A percentile compares a stretch with the other conserved stretches of the same genome.
Conservation (phyloP, 2,113 vertebrate genomes). For the Corythoichthys haematopterus region DNA sequence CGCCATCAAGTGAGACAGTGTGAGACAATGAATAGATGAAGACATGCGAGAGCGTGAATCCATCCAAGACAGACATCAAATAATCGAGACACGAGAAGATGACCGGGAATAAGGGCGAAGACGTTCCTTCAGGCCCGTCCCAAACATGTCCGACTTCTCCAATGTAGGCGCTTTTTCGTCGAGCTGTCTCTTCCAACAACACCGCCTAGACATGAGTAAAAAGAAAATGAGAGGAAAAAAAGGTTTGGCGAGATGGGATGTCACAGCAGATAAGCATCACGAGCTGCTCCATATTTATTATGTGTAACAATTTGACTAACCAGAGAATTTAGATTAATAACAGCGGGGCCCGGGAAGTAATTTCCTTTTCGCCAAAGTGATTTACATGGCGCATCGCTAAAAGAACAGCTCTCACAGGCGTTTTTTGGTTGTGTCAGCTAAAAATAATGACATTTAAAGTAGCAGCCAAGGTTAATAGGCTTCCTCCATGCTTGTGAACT, state of each 20-base stretch:
- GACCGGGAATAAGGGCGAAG: conserved; percentile 20
- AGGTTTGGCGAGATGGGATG: conserved; percentile 67
- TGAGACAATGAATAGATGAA: conserved; percentile 66
- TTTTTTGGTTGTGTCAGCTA: conserved; percentile 87
- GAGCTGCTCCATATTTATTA: conserved; percentile 93
- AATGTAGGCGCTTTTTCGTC: conserved; percentile 67
- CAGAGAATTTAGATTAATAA: conserved; percentile 98
- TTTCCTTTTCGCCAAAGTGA: conserved; percentile 95
- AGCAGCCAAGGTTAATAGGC: conserved; percentile 96
- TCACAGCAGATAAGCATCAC: conserved; percentile 78
- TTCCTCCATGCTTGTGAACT: conserved; percentile 73
- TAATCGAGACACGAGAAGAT: conserved; percentile 48
- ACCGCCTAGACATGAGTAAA: conserved; percentile 63
- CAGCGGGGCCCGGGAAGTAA: conserved; percentile 90
- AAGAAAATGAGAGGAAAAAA: conserved; percentile 52
- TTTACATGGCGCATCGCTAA: conserved; percentile 90
- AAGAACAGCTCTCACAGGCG: conserved; percentile 77
- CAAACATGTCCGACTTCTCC: conserved; percentile 20
- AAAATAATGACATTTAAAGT: conserved; percentile 98
- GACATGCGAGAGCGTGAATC: conserved; percentile 61
- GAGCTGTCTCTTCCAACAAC: conserved; percentile 74
- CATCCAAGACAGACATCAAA: conserved; percentile 59
- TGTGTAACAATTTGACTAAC: conserved; percentile 90
- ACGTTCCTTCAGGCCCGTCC: conserved; percentile 34
- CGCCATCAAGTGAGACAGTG: conserved; percentile 60